Percentiles rank a stretch among this genome's conserved stretches.
phyloP scores from a whole-genome alignment of 2,797 vertebrate genomes.

The Sebastes paucispinis region DNA sequence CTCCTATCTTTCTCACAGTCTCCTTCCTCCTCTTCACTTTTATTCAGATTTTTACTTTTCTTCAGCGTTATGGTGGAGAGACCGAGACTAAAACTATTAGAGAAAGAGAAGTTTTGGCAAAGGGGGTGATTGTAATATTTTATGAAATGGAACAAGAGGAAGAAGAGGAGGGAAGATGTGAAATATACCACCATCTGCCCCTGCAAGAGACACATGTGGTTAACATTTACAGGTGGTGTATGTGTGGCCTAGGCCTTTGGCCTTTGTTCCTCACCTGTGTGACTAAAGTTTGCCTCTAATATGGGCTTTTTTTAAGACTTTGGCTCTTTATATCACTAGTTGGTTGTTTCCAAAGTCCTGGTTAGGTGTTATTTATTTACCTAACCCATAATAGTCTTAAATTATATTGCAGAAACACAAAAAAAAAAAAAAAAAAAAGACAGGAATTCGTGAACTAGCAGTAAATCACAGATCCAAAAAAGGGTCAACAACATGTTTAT shows the following conservation, averaged over 20 bases:
- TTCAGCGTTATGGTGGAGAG: background rate
- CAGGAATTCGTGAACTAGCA: background rate
- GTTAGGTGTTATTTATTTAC: constrained; percentile 5
- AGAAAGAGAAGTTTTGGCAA: background rate
- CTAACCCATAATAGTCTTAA: background rate
- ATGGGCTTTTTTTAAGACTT: constrained; percentile 7
- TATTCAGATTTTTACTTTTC: background rate
- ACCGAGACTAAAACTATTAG: background rate
- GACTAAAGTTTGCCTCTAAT: background rate
- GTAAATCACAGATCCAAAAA: background rate
- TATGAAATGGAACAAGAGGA: constrained; percentile 28
- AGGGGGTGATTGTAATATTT: constrained; percentile 23
- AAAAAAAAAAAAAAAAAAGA: background rate
- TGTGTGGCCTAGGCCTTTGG: constrained; percentile 16
- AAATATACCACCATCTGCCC: constrained; percentile 8
- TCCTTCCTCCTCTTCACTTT: constrained; percentile 12
- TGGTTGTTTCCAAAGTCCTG: background rate
- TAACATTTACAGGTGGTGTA: constrained; percentile 43
- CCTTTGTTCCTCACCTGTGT: constrained; percentile 24
- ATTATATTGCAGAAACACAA: background rate
- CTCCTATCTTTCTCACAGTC: constrained; percentile 29
- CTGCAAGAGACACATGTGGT: constrained; percentile 37
- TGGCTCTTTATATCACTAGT: background rate
- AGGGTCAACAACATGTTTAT: background rate
- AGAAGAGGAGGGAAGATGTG: background rate